Conservation (phyloP, 1,140 invertebrate species). For the Arion vulgaris region DNA sequence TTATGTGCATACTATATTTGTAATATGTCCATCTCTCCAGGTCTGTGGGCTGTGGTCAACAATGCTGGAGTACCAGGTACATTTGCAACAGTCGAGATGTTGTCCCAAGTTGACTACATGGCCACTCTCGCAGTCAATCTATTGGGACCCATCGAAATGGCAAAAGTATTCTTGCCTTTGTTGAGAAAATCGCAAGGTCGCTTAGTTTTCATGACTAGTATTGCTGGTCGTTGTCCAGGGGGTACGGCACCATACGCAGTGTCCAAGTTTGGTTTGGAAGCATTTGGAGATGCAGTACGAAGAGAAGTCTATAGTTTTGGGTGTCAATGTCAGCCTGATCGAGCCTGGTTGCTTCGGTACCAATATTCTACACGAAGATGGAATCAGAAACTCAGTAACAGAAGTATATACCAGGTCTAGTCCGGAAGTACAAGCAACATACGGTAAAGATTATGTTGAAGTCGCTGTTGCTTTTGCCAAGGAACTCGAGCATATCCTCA, state of each 20-base stretch:
- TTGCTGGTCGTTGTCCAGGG: slow-evolving; percentile 82
- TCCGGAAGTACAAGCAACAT: too few relatives aligned
- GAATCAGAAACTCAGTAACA: too few relatives aligned
- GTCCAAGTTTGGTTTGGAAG: slow-evolving; percentile 83
- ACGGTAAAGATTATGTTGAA: too few relatives aligned
- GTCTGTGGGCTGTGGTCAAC: too few relatives aligned
- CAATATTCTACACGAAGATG: not conserved
- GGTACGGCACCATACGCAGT: slow-evolving; percentile 83
- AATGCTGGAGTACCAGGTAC: slow-evolving; percentile 87
- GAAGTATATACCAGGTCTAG: too few relatives aligned
- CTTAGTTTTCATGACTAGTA: slow-evolving; percentile 85
- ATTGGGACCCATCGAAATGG: slow-evolving; percentile 84
- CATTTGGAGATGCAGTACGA: slow-evolving; percentile 61
- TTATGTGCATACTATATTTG: too few relatives aligned
- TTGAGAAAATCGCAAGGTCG: slow-evolving; percentile 78
- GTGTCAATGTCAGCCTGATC: slow-evolving; percentile 61
- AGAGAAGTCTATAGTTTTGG: slow-evolving; percentile 68
- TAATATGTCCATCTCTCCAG: too few relatives aligned
- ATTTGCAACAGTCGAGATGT: slow-evolving; percentile 88
- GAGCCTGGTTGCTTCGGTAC: slow-evolving; percentile 66
- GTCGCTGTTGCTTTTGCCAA: too few relatives aligned
- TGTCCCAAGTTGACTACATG: slow-evolving; percentile 73
- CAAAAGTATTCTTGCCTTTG: slow-evolving; percentile 80
- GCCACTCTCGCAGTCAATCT: slow-evolving; percentile 83
- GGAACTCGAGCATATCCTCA: too few relatives aligned